These are phyloP conservation scores for Octomys mimax DNA, from an alignment of 2,797 vertebrate species.

Conservation along the genomic window DNA sequence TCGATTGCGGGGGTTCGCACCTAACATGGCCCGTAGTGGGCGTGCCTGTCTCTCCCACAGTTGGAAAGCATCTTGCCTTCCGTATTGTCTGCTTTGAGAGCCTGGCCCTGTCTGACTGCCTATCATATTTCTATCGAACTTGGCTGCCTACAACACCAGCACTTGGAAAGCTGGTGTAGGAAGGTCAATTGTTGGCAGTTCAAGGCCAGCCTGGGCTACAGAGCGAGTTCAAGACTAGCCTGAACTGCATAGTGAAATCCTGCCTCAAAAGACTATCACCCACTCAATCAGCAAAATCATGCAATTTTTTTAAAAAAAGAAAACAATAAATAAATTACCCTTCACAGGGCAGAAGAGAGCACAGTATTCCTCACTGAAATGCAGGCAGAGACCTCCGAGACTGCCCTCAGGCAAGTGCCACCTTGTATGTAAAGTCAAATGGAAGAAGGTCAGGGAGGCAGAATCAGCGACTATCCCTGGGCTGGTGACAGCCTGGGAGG, in stretches of 20 bases:
- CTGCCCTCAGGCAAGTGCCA: background rate
- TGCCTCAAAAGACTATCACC: background rate
- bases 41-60: too few species aligned
- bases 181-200: background rate
- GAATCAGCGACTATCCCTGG: background rate
- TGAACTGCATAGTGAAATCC: background rate
- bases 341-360: background rate
- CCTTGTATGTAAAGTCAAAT: background rate
- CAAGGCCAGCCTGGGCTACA: background rate
- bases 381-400: background rate
- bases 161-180: background rate
- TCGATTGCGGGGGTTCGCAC: too few species aligned
- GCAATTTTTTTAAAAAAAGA: background rate
- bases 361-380: background rate
- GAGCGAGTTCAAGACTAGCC: background rate
- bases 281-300: too few species aligned
- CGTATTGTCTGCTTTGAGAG: too few species aligned
- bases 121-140: too few species aligned
- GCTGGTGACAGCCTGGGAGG: too few species aligned
- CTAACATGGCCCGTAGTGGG: too few species aligned
- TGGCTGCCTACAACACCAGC: background rate
- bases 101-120: too few species aligned
- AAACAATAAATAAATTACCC: background rate
- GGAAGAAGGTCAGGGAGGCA: accelerated
- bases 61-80: too few species aligned